phyloP scores from a whole-genome alignment of 2,797 vertebrate species.

The Discoglossus pictus region DNA sequence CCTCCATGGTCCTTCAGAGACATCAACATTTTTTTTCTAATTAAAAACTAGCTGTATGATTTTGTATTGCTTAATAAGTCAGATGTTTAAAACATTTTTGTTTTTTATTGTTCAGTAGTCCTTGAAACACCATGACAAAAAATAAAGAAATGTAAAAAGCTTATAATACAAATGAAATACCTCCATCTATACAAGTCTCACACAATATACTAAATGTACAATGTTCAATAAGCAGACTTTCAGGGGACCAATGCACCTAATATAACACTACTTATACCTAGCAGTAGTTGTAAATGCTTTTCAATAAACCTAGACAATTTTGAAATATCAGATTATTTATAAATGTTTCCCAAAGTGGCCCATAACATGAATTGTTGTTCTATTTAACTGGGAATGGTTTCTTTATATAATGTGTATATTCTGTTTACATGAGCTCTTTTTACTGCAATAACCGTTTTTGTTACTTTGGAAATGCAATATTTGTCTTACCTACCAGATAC shows the following conservation, averaged over 20 bases:
- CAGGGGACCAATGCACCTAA: constrained; percentile 9
- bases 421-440: too few species aligned
- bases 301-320: constrained; percentile 16
- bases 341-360: constrained; percentile 19
- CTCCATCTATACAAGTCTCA: background rate
- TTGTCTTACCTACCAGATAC: too few species aligned
- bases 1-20: too few species aligned
- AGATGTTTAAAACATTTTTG: too few species aligned
- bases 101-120: too few species aligned
- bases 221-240: background rate
- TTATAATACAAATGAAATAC: background rate
- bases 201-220: background rate
- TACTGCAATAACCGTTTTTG: too few species aligned
- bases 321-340: constrained; percentile 10
- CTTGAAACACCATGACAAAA: too few species aligned
- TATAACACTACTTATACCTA: too few species aligned
- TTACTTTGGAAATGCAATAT: constrained; percentile 15
- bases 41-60: too few species aligned
- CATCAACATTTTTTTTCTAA: too few species aligned
- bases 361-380: constrained; percentile 24
- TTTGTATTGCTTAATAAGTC: too few species aligned
- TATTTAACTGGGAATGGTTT: constrained; percentile 3
- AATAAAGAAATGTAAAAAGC: too few species aligned
- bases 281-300: constrained; percentile 9
- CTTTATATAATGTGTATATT: background rate